phyloP scores from a whole-genome alignment of 92 coral and sea anemone species.

The Actinernus sp. region DNA sequence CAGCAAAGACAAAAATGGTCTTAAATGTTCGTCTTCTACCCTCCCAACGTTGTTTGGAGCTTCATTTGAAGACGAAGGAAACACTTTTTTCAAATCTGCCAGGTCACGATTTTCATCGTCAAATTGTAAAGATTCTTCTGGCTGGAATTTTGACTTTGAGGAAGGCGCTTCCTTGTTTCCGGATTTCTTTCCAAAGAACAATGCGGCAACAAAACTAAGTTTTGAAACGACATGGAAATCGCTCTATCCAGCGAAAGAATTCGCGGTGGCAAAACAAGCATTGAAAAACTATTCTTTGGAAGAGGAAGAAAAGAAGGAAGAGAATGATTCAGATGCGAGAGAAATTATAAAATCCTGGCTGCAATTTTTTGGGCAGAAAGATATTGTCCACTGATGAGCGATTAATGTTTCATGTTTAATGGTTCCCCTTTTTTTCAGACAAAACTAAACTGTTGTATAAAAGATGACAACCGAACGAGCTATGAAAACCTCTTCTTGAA shows the following conservation, averaged over 20 bases:
- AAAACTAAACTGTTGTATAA: too few relatives aligned
- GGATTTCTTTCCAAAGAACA: constrained; percentile 36
- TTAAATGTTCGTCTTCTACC: not conserved
- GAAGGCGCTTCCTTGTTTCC: constrained; percentile 38
- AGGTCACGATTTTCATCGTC: constrained; percentile 23
- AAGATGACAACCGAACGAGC: too few relatives aligned
- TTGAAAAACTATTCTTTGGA: constrained; percentile 21
- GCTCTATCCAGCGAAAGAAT: constrained; percentile 18
- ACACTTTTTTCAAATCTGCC: constrained; percentile 18
- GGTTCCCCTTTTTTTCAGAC: too few relatives aligned
- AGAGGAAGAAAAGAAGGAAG: constrained; percentile 11
- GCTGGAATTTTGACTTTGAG: constrained; percentile 37
- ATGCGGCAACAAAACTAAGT: constrained; percentile 32
- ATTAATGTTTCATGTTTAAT: too few relatives aligned
- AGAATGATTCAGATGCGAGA: constrained; percentile 5
- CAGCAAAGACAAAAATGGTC: not conserved
- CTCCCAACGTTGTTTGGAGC: not conserved
- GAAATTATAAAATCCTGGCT: constrained; percentile 26
- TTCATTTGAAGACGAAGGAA: not conserved
- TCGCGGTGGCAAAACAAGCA: constrained; percentile 25
- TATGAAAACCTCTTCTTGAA: too few relatives aligned
- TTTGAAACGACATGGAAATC: constrained; percentile 39
- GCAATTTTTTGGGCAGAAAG: constrained; percentile 55
- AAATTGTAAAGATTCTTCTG: constrained; percentile 8
- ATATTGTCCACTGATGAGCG: too few relatives aligned